phyloP scores from a whole-genome alignment of 1,140 invertebrate genomes.

The Calliphora vicina region DNA sequence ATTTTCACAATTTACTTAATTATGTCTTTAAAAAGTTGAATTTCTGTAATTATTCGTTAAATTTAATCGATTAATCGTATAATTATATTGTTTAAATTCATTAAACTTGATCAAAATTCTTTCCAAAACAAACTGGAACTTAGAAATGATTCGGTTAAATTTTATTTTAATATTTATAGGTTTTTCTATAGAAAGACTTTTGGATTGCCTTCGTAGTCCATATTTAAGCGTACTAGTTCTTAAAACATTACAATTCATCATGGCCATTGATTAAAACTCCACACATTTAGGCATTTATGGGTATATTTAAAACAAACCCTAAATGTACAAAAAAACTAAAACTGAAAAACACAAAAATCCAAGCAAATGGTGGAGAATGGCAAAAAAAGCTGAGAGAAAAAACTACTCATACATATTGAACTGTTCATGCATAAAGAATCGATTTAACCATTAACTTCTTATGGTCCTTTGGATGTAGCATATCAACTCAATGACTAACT shows the following conservation, averaged over 20 bases:
- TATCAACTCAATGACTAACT: neutral
- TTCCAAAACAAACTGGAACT: too few relatives aligned
- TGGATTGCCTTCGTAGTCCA: too few relatives aligned
- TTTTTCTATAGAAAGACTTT: too few relatives aligned
- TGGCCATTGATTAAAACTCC: slow-evolving; percentile 26
- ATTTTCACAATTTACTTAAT: too few relatives aligned
- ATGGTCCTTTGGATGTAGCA: neutral
- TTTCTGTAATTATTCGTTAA: too few relatives aligned
- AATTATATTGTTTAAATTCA: too few relatives aligned
- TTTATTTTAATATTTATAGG: too few relatives aligned
- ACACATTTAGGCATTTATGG: neutral
- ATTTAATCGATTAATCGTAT: too few relatives aligned
- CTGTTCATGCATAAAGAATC: slow-evolving; percentile 33
- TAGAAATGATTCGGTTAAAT: too few relatives aligned
- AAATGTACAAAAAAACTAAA: neutral
- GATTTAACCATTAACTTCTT: slow-evolving; percentile 25
- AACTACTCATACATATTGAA: slow-evolving; percentile 21
- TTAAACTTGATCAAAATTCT: too few relatives aligned
- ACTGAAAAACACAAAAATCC: neutral
- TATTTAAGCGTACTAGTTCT: too few relatives aligned
- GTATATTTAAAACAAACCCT: neutral
- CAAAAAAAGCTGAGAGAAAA: neutral
- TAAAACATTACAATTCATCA: neutral
- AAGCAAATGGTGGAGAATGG: neutral
- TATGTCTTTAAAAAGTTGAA: too few relatives aligned